Conservation (phyloP, 2,797 vertebrate genomes). For the Helicolenus hilgendorfi region DNA sequence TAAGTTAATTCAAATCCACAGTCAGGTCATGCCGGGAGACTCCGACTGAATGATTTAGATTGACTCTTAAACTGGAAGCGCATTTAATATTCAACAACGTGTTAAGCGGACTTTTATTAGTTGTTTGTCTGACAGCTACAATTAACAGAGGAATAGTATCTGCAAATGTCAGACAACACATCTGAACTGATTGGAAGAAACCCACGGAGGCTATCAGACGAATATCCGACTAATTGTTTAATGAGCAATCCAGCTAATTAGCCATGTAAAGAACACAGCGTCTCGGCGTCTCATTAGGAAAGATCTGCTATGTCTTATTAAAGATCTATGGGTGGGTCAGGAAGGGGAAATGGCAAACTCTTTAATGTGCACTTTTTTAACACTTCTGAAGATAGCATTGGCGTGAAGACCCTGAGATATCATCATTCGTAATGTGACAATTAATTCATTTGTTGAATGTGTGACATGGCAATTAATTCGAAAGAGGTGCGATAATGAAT, state of each 20-base stretch:
- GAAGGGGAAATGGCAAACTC: neutral
- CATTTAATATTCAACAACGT: constrained; percentile 38
- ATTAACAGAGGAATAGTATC: constrained; percentile 33
- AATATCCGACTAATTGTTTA: constrained; percentile 59
- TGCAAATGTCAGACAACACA: constrained; percentile 44
- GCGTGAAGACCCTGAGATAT: neutral
- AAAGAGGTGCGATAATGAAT: neutral
- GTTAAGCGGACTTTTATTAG: constrained; percentile 22
- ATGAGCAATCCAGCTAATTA: constrained; percentile 59
- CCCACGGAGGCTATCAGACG: constrained; percentile 20
- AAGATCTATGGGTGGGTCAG: constrained; percentile 19
- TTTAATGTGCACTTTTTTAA: constrained; percentile 10
- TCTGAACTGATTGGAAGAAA: constrained; percentile 22
- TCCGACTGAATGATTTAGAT: neutral
- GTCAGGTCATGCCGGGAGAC: neutral
- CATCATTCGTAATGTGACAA: neutral
- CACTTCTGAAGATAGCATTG: neutral
- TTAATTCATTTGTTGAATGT: neutral
- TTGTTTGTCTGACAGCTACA: constrained; percentile 45
- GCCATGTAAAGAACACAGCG: constrained; percentile 35
- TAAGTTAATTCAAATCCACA: constrained; percentile 8
- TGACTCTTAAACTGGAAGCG: neutral
- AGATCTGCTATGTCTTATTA: constrained; percentile 34
- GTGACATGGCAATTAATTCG: neutral
- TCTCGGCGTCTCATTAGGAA: constrained; percentile 38